A percentile compares a stretch with the other conserved stretches of the same genome.
phyloP scores from a whole-genome alignment of 2,888 invertebrate genomes.

The Caenorhabditis virilis region DNA sequence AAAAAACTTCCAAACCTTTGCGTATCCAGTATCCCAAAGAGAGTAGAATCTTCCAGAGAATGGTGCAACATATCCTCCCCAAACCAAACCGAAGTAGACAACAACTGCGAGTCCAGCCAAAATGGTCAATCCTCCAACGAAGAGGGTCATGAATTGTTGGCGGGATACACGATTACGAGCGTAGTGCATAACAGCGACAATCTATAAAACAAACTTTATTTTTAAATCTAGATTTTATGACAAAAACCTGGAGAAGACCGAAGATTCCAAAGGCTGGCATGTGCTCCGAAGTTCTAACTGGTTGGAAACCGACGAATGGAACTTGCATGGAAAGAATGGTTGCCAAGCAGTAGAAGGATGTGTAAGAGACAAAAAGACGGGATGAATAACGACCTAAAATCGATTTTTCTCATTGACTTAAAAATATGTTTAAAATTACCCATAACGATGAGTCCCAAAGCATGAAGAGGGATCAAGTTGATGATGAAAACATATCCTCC shows the following conservation, averaged over 20 bases:
- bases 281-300: slow-evolving; percentile 96
- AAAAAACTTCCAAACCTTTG: no score
- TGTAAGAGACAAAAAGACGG: slow-evolving; percentile 77
- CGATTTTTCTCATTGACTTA: no score
- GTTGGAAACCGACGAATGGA: slow-evolving; percentile 86
- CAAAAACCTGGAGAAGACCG: slow-evolving; percentile 80
- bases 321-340: slow-evolving; percentile 93
- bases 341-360: slow-evolving; percentile 94
- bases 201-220: slow-evolving; percentile 33
- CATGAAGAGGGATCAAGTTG: slow-evolving; percentile 96
- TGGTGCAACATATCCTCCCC: slow-evolving; percentile 84
- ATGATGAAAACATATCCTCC: slow-evolving; percentile 99
- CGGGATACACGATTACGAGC: slow-evolving; percentile 60
- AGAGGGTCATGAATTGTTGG: slow-evolving; percentile 74
- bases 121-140: slow-evolving; percentile 76
- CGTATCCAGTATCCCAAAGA: slow-evolving; percentile 98
- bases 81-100: slow-evolving; percentile 68
- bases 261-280: slow-evolving; percentile 99
- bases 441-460: slow-evolving; percentile 87
- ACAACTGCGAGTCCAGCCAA: slow-evolving; percentile 84
- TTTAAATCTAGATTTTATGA: background rate
- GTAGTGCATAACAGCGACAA: slow-evolving; percentile 63
- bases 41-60: slow-evolving; percentile 97
- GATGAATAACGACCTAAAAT: slow-evolving; percentile 55
- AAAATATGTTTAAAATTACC: no score